These are phyloP conservation scores for Siniperca undulata DNA, from an alignment of 2,797 vertebrate species.

Conservation along the genomic window DNA sequence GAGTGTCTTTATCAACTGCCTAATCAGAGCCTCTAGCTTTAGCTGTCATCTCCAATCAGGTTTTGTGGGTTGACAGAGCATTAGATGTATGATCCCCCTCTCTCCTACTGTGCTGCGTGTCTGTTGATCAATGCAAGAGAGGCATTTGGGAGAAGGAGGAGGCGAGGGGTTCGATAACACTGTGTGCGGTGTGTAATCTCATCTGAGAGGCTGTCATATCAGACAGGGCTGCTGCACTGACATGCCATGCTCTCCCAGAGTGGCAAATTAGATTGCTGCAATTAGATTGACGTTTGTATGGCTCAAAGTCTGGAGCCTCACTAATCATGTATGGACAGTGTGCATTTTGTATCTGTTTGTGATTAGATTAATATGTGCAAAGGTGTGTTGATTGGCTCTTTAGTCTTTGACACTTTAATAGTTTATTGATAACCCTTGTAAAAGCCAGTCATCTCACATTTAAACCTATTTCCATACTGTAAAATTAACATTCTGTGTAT, in stretches of 20 bases:
- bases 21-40: slow-evolving; percentile 68
- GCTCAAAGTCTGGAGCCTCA: slow-evolving; percentile 50
- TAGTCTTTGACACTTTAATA: slow-evolving; percentile 32
- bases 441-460: slow-evolving; percentile 19
- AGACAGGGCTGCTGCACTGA: slow-evolving; percentile 70
- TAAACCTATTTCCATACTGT: slow-evolving; percentile 1
- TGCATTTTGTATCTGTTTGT: slow-evolving; percentile 52
- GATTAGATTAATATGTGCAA: slow-evolving; percentile 57
- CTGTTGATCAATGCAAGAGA: slow-evolving; percentile 73
- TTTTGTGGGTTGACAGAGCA: slow-evolving; percentile 58
- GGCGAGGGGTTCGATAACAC: slow-evolving; percentile 70
- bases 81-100: slow-evolving; percentile 55
- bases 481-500: slow-evolving; percentile 2
- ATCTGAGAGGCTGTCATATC: slow-evolving; percentile 81
- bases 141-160: slow-evolving; percentile 62
- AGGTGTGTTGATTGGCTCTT: slow-evolving; percentile 51
- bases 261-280: slow-evolving; percentile 79
- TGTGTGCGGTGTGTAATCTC: slow-evolving; percentile 79
- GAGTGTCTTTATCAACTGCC: slow-evolving; percentile 60
- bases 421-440: slow-evolving; percentile 31
- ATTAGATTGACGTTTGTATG: slow-evolving; percentile 71
- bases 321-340: slow-evolving; percentile 65
- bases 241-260: slow-evolving; percentile 66
- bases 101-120: slow-evolving; percentile 30
- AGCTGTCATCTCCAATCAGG: slow-evolving; percentile 70